Evolutionary conservation across 2,888 invertebrate genomes (phyloP), one percentile per base, ranked within the genome.

Genomic region (Drosophila differens): DNA sequence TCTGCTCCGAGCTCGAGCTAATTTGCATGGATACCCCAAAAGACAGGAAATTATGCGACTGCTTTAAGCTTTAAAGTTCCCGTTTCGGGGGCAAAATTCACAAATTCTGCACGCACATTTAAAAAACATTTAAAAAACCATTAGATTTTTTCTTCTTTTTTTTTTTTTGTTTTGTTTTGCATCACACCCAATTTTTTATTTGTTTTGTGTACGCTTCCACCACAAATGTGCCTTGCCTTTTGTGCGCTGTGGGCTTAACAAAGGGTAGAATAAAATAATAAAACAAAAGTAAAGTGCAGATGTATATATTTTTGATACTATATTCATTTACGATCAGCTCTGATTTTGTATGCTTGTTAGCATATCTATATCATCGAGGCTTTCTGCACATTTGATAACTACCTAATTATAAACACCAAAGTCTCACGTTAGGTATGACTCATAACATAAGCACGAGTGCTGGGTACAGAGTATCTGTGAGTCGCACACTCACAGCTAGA

Each of bases 111-210:
- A 85, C 76, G 88, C 90, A 78, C 81, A 83, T 86, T 92, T 92
- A 92, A 91, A 91, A 91, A 91, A 82, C 92, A 87, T 91, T 92
- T 92, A 92, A 91, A 92, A 91, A 88, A 81, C 86, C 91, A 92
- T 92, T 92, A 91, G 87, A 89, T 83, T 74, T 83, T 84, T 80
- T 74, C 54, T 69, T 67, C 22, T 51, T 66, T 71, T 70, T 75
- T 59, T 69, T 58, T 16, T 55, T 74, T 79, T 55, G 54, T 73
- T 67, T 37, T 79, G 33, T 63, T 71, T 70, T 62, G 61, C 75
- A 81, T 83, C 90, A 89, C 84, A 84, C 81, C 82, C 81, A 65
- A 70, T 75, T 83, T 76, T 78, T 72, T 70, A 65, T 73, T 80
- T 84, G 70, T 81, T 75, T 74, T 73, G 57, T 37, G 70, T 73